Evolutionary conservation across 1,140 invertebrate genomes (phyloP).

Genomic region (Drosophila ficusphila): DNA sequence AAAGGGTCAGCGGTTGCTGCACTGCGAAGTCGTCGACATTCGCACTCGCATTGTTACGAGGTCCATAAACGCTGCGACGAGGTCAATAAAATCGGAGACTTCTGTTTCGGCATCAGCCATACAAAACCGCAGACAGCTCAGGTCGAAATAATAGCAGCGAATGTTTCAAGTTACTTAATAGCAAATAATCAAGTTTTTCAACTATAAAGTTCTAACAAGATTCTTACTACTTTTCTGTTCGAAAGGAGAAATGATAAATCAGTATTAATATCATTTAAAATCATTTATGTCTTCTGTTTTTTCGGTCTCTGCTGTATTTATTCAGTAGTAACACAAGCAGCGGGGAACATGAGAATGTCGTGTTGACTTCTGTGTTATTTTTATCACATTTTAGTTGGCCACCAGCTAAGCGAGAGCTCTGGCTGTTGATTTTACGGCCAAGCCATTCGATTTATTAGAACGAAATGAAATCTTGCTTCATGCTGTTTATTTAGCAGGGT

Average conservation of each 20-base stretch:
- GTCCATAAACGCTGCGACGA: constrained; percentile 58
- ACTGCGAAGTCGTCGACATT: constrained; percentile 58
- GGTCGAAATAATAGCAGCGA: neutral
- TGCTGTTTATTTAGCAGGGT: constrained; percentile 60
- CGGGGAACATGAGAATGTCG: constrained; percentile 28
- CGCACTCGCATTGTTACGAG: constrained; percentile 56
- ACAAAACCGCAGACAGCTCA: neutral
- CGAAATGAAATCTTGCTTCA: constrained; percentile 75
- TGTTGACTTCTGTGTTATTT: constrained; percentile 75
- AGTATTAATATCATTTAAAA: neutral
- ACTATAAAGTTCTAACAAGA: too few relatives aligned
- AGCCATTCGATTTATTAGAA: constrained; percentile 72
- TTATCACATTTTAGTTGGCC: constrained; percentile 73
- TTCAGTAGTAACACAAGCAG: neutral
- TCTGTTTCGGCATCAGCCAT: constrained; percentile 5
- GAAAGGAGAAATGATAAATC: neutral
- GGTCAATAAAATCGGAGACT: constrained; percentile 67
- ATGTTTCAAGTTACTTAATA: too few relatives aligned
- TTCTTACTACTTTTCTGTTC: too few relatives aligned
- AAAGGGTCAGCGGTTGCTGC: constrained; percentile 34
- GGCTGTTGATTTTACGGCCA: constrained; percentile 66
- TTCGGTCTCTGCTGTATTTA: neutral
- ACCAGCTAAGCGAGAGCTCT: constrained; percentile 41
- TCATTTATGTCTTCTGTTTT: neutral
- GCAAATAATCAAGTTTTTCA: too few relatives aligned